Conservation (phyloP, 2,888 invertebrate species). For the Corbicula japonica region DNA sequence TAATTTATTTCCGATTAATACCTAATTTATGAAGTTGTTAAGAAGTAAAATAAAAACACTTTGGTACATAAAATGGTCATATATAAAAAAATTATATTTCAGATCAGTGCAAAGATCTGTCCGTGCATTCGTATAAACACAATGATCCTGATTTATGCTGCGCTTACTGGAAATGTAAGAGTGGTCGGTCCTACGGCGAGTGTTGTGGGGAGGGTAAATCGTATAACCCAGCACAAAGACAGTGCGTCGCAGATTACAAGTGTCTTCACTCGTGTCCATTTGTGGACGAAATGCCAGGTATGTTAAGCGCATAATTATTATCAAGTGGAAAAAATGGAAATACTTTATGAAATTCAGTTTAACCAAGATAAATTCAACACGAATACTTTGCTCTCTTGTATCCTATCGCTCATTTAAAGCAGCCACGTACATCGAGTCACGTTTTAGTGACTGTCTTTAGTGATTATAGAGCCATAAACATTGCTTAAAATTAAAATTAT, state of each 20-base stretch:
- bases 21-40: too few relatives aligned
- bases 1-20: too few relatives aligned
- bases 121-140: slow-evolving; percentile 58
- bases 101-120: slow-evolving; percentile 61
- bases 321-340: too few relatives aligned
- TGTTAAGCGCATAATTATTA: neutral
- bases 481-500: too few relatives aligned
- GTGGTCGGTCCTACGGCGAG: slow-evolving; percentile 52
- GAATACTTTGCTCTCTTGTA: too few relatives aligned
- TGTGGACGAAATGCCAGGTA: slow-evolving; percentile 52
- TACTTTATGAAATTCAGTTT: too few relatives aligned
- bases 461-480: too few relatives aligned
- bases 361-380: too few relatives aligned
- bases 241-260: slow-evolving; percentile 52
- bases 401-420: too few relatives aligned
- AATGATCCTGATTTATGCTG: slow-evolving; percentile 59
- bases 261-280: slow-evolving; percentile 59
- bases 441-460: too few relatives aligned
- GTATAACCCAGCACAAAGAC: slow-evolving; percentile 38
- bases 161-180: slow-evolving; percentile 69
- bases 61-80: neutral
- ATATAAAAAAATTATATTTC: slow-evolving; percentile 15
- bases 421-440: too few relatives aligned
- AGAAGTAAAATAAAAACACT: too few relatives aligned
- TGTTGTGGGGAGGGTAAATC: slow-evolving; percentile 66